A percentile compares a stretch with the other conserved stretches of the same genome.
These are phyloP conservation scores for Engraulis encrasicolus DNA, from an alignment of 2,113 vertebrate genomes.

Conservation along the genomic window DNA sequence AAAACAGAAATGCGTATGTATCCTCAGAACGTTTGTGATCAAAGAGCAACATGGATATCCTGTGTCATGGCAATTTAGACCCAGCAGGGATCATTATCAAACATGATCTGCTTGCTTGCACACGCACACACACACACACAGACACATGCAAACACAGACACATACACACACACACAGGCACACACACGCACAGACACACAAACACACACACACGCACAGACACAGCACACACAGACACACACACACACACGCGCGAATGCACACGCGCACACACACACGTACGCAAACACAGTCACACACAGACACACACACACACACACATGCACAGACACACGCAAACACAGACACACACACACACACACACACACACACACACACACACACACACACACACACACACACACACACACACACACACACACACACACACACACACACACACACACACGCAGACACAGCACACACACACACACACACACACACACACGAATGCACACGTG, in stretches of 20 bases:
- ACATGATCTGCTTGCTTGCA: background rate
- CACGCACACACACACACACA: too few species aligned
- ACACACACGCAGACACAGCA: background rate
- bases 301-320: background rate
- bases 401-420: slow-evolving; percentile 19
- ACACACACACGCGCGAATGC: background rate
- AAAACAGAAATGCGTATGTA: background rate
- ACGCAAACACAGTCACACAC: background rate
- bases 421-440: background rate
- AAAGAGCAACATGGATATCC: background rate
- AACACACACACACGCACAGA: too few species aligned
- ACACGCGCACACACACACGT: slow-evolving; percentile 8
- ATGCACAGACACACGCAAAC: background rate
- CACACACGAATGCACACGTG: too few species aligned
- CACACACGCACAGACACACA: too few species aligned
- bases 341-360: too few species aligned
- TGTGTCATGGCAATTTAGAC: background rate
- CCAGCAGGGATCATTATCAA: slow-evolving; percentile 8
- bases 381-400: slow-evolving; percentile 14
- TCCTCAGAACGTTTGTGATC: background rate
- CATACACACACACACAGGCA: slow-evolving; percentile 8
- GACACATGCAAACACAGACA: background rate
- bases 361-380: slow-evolving; percentile 12
- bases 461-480: slow-evolving; percentile 10
- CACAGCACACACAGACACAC: too few species aligned